Evolutionary conservation across 2,113 vertebrate species (phyloP).

Genomic region (Gadus macrocephalus): DNA sequence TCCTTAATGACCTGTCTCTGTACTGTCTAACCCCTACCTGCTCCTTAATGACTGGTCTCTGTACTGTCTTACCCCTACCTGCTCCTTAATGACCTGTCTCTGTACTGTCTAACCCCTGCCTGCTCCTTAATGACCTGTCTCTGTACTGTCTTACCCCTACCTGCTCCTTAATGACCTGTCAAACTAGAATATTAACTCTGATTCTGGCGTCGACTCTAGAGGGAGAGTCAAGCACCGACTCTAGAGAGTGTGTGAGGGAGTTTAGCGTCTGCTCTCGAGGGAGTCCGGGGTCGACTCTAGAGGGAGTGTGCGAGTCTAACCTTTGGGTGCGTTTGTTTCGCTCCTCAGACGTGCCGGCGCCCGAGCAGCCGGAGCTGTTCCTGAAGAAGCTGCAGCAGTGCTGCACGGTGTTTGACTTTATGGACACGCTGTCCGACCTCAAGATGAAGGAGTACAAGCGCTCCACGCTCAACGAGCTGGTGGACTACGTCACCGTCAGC

Average conservation of each 20-base stretch:
- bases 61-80: too few species aligned
- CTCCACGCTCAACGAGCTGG: slow-evolving; percentile 99
- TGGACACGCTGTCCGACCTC: slow-evolving; percentile 99
- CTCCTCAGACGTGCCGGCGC: slow-evolving; percentile 89
- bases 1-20: too few species aligned
- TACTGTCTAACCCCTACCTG: too few species aligned
- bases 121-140: too few species aligned
- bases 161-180: too few species aligned
- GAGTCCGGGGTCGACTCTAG: neutral
- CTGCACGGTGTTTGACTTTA: slow-evolving; percentile 99
- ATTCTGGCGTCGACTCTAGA: too few species aligned
- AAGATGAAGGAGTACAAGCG: slow-evolving; percentile 99
- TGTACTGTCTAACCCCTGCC: too few species aligned
- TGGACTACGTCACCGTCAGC: slow-evolving; percentile 99
- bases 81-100: too few species aligned
- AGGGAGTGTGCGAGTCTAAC: neutral
- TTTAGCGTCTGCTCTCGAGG: neutral
- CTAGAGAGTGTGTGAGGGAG: neutral
- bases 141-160: too few species aligned
- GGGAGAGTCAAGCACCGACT: neutral
- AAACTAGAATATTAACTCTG: too few species aligned
- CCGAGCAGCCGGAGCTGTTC: slow-evolving; percentile 99
- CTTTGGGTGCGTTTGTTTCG: slow-evolving; percentile 8
- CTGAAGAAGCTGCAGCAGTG: slow-evolving; percentile 99
- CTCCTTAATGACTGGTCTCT: too few species aligned